Conservation (phyloP, 2,113 vertebrate genomes). For the Prionailurus bengalensis region DNA sequence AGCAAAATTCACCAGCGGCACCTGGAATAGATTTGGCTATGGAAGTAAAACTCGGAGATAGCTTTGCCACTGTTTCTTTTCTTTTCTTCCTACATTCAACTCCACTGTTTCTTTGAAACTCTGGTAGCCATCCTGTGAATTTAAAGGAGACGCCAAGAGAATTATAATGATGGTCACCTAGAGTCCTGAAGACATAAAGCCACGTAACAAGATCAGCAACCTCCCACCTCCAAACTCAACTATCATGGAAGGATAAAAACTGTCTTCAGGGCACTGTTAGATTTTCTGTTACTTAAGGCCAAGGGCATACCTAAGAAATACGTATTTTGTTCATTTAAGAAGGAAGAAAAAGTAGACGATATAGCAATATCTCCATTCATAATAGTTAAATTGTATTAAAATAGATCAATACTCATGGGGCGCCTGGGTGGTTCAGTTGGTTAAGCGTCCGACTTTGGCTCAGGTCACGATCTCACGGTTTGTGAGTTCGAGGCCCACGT, state of each 20-base stretch:
- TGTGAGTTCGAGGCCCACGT: too few species aligned
- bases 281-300: neutral
- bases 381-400: neutral
- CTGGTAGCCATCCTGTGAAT: neutral
- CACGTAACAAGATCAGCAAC: neutral
- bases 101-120: neutral
- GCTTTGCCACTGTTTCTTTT: neutral
- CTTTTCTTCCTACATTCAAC: neutral
- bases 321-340: neutral
- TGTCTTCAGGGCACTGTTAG: neutral
- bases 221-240: neutral
- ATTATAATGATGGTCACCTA: neutral
- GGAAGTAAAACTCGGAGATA: constrained; percentile 16
- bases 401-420: neutral
- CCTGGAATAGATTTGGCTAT: neutral
- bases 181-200: neutral
- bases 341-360: neutral
- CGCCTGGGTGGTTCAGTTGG: too few species aligned
- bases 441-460: too few species aligned
- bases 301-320: neutral
- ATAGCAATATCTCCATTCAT: neutral
- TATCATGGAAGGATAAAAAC: neutral
- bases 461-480: too few species aligned
- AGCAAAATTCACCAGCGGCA: neutral
- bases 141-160: neutral